Percentiles rank a stretch among this genome's conserved stretches.
Conservation (phyloP, 2,113 vertebrate species). For the Gymnobelideus leadbeateri region DNA sequence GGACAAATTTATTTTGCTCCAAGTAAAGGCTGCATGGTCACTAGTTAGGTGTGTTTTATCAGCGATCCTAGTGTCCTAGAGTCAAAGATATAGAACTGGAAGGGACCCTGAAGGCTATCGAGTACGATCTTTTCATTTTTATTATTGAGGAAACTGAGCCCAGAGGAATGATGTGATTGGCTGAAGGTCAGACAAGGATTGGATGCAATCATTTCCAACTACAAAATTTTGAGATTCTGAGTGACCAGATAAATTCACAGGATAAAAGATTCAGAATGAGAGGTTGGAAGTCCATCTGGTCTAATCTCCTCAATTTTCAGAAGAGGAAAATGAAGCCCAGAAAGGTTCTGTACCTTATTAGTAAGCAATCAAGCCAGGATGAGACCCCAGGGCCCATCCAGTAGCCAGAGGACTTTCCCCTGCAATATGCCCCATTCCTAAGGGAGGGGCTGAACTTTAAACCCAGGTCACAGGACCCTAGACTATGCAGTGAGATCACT, state of each 20-base stretch:
- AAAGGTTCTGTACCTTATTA: background rate
- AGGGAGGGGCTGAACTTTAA: background rate
- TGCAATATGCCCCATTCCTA: background rate
- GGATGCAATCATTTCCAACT: background rate
- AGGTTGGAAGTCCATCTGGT: background rate
- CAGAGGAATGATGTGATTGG: background rate
- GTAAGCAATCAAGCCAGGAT: background rate
- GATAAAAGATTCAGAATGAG: background rate
- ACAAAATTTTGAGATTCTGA: background rate
- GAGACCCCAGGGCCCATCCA: background rate
- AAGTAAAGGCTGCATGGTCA: background rate
- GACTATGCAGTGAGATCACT: background rate
- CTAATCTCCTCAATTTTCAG: background rate
- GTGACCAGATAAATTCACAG: background rate
- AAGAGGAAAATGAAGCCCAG: background rate
- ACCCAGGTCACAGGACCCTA: background rate
- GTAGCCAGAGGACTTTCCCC: background rate
- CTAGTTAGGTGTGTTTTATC: background rate
- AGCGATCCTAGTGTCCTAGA: background rate
- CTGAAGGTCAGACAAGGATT: too few species aligned
- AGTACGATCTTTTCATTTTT: background rate
- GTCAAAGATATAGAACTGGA: background rate
- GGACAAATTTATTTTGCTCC: background rate
- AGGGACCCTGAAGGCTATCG: background rate
- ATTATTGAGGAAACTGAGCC: background rate